Conservation (phyloP, 2,797 vertebrate species). For the Carapus acus region DNA sequence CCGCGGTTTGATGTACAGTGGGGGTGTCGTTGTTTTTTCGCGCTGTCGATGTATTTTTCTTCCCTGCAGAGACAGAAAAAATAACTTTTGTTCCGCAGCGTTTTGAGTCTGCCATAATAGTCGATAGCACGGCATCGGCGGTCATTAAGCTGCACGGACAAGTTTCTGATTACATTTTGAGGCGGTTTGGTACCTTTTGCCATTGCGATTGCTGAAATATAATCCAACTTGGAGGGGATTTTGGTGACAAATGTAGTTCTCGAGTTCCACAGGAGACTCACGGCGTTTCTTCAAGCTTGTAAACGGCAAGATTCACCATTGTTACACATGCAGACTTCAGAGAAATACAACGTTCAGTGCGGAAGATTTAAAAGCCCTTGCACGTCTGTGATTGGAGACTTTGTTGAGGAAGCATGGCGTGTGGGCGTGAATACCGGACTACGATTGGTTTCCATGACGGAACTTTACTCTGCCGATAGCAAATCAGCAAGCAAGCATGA, state of each 20-base stretch:
- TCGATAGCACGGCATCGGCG: not conserved
- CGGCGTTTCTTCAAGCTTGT: not conserved
- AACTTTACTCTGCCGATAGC: too few relatives aligned
- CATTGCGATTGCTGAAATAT: slow-evolving; percentile 50
- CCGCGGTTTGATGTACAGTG: slow-evolving; percentile 50
- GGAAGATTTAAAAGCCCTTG: slow-evolving; percentile 59
- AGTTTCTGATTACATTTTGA: too few relatives aligned
- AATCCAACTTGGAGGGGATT: not conserved
- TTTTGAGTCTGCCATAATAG: not conserved
- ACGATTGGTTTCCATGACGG: too few relatives aligned
- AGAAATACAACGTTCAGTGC: not conserved
- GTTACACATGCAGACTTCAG: not conserved
- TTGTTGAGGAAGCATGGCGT: not conserved
- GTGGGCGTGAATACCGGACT: not conserved
- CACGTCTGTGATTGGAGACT: slow-evolving; percentile 53
- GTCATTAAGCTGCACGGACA: too few relatives aligned
- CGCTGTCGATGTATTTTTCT: slow-evolving; percentile 69
- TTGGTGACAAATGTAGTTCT: not conserved
- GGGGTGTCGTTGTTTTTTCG: slow-evolving; percentile 61
- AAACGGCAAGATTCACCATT: too few relatives aligned
- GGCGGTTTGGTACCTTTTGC: slow-evolving; percentile 61
- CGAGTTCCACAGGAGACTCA: not conserved
- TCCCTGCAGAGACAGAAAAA: slow-evolving; percentile 66
- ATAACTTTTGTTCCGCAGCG: not conserved
- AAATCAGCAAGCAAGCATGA: too few relatives aligned